Conservation (phyloP, 2,113 vertebrate species). For the Galeopterus variegatus region DNA sequence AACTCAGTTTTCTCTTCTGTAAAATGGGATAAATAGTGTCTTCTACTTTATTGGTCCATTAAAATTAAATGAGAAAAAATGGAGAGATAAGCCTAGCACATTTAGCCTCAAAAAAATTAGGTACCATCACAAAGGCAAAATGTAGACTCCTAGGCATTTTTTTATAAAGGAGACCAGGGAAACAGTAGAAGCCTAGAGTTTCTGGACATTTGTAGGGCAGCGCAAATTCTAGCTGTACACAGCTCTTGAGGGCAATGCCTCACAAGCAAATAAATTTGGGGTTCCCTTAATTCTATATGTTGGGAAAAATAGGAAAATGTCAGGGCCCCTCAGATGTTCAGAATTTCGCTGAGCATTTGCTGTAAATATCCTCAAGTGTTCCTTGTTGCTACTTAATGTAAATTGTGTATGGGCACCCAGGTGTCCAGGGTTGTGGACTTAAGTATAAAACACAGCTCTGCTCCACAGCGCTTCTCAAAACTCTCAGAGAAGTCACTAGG, state of each 20-base stretch:
- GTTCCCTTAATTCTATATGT: neutral
- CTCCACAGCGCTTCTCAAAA: no score
- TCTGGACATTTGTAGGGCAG: neutral
- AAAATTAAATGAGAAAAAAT: neutral
- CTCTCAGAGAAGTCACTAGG: no score
- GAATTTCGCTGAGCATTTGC: no score
- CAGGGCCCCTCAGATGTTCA: no score
- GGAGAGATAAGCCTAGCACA: neutral
- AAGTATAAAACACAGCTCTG: no score
- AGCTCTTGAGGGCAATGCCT: neutral
- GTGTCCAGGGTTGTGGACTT: no score
- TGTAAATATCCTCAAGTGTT: no score
- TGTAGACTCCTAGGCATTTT: neutral
- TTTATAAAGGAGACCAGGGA: neutral
- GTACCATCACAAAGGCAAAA: neutral
- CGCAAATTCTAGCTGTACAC: neutral
- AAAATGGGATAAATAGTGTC: neutral
- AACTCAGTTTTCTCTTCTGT: neutral
- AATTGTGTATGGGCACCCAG: no score
- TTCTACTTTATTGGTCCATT: neutral
- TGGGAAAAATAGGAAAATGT: no score
- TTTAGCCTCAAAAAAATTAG: slow-evolving; percentile 2
- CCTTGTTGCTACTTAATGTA: no score
- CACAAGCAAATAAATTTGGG: neutral
- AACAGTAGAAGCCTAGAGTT: neutral